Conservation (phyloP, 2,113 vertebrate species). For the chimpanzee (Pan troglodytes) region NHGRI_mPanTro3-v2.1_pri NC_086015.1:101172501-101173000, state of each 20-base stretch:
- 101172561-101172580: background rate
- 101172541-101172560: background rate
- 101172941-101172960: conserved; percentile 15
- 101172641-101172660: conserved; percentile 2
- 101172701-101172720: conserved; percentile 92
- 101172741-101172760: conserved; percentile 88
- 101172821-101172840: conserved; percentile 88
- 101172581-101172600: background rate
- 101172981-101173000: conserved; percentile 23
- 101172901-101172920: background rate
- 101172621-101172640: background rate
- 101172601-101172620: background rate
- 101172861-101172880: background rate
- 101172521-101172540: background rate
- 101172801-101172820: conserved; percentile 72
- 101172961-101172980: background rate
- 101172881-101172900: conserved; percentile 15
- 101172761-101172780: conserved; percentile 85
- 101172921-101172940: background rate
- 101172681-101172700: conserved; percentile 41
- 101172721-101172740: conserved; percentile 87
- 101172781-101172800: conserved; percentile 79
- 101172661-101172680: conserved; percentile 28
- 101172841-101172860: conserved; percentile 87
- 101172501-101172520: background rate